phyloP scores from a whole-genome alignment of 2,888 invertebrate genomes.

The Caenorhabditis plicata region DNA sequence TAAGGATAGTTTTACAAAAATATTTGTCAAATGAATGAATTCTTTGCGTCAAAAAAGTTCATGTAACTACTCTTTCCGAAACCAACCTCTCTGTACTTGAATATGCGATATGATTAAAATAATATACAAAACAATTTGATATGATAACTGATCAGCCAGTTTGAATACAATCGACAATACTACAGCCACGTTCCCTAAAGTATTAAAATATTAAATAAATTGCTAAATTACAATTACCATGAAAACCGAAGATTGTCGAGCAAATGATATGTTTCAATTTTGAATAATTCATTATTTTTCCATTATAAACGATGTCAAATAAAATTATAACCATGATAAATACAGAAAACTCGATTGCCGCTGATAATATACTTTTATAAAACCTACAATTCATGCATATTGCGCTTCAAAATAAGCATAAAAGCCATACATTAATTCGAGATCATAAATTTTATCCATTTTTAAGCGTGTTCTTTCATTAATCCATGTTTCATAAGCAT shows the following conservation, averaged over 20 bases:
- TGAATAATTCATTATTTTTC: not conserved
- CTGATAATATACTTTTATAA: slow-evolving; percentile 32
- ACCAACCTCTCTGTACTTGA: slow-evolving; percentile 53
- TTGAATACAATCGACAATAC: slow-evolving; percentile 59
- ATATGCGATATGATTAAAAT: slow-evolving; percentile 64
- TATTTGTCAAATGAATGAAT: too few relatives aligned
- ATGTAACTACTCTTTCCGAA: too few relatives aligned
- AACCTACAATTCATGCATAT: slow-evolving; percentile 23
- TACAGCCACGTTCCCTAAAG: slow-evolving; percentile 56
- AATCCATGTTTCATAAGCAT: slow-evolving; percentile 75
- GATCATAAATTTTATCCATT: slow-evolving; percentile 60
- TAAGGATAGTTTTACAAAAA: too few relatives aligned
- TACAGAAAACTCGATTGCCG: slow-evolving; percentile 22
- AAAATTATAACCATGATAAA: slow-evolving; percentile 25
- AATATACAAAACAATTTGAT: slow-evolving; percentile 52
- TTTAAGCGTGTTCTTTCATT: slow-evolving; percentile 47
- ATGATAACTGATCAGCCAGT: slow-evolving; percentile 46
- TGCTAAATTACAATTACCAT: slow-evolving; percentile 36
- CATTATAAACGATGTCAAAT: slow-evolving; percentile 6
- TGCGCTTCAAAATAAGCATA: not conserved
- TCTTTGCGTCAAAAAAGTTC: too few relatives aligned
- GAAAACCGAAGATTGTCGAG: slow-evolving; percentile 50
- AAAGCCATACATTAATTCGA: slow-evolving; percentile 62
- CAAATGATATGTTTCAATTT: slow-evolving; percentile 9
- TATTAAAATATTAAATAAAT: not conserved